A percentile compares a stretch with the other conserved stretches of the same genome.
Evolutionary conservation across 2,888 invertebrate species (phyloP).

Genomic region (Lobophora halterata): DNA sequence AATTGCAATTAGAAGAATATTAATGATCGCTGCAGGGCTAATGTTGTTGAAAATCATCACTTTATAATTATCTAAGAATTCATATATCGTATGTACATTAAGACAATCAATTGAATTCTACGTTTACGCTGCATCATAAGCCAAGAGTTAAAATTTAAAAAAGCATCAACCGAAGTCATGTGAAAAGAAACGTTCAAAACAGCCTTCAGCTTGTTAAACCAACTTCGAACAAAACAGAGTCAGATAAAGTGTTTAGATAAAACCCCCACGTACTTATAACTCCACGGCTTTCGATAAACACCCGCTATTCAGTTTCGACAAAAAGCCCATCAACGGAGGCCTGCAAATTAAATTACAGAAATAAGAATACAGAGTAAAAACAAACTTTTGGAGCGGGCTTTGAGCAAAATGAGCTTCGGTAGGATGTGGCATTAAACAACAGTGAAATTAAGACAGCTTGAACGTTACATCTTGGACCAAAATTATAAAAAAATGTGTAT

Average conservation of each 20-base stretch:
- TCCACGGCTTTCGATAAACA: slow-evolving; percentile 31
- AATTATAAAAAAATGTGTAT: too few species aligned
- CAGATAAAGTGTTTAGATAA: slow-evolving; percentile 19
- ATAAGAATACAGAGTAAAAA: slow-evolving; percentile 43
- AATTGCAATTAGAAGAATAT: too few species aligned
- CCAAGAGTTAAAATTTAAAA: too few species aligned
- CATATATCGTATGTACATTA: too few species aligned
- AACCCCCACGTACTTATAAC: slow-evolving; percentile 18
- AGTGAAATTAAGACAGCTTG: slow-evolving; percentile 10
- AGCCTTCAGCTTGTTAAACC: slow-evolving; percentile 8
- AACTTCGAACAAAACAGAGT: slow-evolving; percentile 14
- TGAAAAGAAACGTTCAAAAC: slow-evolving; percentile 6
- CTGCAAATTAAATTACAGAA: slow-evolving; percentile 44
- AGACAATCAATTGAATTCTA: too few species aligned
- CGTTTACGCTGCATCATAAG: too few species aligned
- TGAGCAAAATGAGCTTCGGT: slow-evolving; percentile 35
- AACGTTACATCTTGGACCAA: background rate
- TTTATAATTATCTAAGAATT: too few species aligned
- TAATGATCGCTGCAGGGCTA: too few species aligned
- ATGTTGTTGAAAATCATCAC: too few species aligned
- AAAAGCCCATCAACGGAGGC: slow-evolving; percentile 30
- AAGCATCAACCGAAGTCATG: too few species aligned
- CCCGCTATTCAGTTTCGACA: slow-evolving; percentile 27
- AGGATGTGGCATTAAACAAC: slow-evolving; percentile 13
- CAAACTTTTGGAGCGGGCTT: slow-evolving; percentile 41